Base-by-base conservation (phyloP, 2,888 invertebrate genomes). In the Coelogynopora nodosa region DNA sequence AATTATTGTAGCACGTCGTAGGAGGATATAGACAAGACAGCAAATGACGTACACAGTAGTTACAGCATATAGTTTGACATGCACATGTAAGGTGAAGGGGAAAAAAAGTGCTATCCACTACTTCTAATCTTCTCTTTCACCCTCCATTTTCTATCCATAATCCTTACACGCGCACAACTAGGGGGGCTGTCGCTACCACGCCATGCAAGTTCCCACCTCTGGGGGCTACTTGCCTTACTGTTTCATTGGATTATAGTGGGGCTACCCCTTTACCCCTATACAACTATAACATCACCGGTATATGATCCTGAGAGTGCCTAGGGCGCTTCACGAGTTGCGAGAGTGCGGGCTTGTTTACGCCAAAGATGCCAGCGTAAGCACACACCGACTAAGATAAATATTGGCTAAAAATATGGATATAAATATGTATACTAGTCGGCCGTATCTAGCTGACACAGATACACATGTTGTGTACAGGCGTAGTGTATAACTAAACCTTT, bases 311-410 rank as follows among this genome's bases (percentile, higher is more conserved):
- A 18, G 5, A 49, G 49, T 5, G 49, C 10, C 18, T 5, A 13
- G 49, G 49, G 49, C 49, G 5, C 10, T 18, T 18, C 18, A 49
- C 10, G 49, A 49, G n/a, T n/a, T n/a, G n/a, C n/a, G n/a, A n/a
- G n/a, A n/a, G n/a, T n/a, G n/a, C n/a, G 18, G 49, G 10, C 74
- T 23, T 74, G 74, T 74, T 74, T 74, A 74, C 74, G 74, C 74
- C 74, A 74, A 74, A 74, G 74, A 74, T 74, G 74, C 74, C 74
- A 74, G 74, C 23, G 23, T 74, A 74, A 74, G 74, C 74, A 74
- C 74, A 74, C 74, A 74, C 74, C 74, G 74, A 23, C 74, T 74
- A 74, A 74, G 74, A 74, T 74, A 74, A 74, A 74, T 74, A 74
- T 74, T 74, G 74, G 27, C 23, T n/a, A 26, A 26, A 74, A 5